Conservation (phyloP, 2,888 invertebrate species). For the Mythimna lalbum region DNA sequence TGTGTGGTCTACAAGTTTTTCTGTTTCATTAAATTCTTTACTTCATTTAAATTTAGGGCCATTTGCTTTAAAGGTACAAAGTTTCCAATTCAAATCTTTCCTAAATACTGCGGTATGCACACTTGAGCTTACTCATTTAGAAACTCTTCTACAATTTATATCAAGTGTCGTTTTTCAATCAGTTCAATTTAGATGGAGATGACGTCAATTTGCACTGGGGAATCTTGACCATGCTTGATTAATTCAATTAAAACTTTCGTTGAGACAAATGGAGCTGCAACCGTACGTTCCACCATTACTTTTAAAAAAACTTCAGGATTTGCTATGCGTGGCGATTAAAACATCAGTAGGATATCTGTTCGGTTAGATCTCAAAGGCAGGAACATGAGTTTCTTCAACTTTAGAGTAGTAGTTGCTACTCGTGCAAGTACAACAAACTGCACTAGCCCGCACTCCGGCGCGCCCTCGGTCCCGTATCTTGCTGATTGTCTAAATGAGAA, state of each 20-base stretch:
- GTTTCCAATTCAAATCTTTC: background rate
- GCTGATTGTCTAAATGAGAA: constrained; percentile 79
- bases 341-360: too few species aligned
- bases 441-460: constrained; percentile 59
- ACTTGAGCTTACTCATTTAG: background rate
- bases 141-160: background rate
- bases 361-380: too few species aligned
- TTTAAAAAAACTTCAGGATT: background rate
- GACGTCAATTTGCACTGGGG: constrained; percentile 29
- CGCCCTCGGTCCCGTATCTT: constrained; percentile 64
- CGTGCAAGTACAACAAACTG: constrained; percentile 13
- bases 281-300: background rate
- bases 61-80: too few species aligned
- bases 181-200: constrained; percentile 26
- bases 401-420: background rate
- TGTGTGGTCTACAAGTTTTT: constrained; percentile 31
- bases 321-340: too few species aligned
- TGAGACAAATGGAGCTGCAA: background rate
- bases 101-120: background rate
- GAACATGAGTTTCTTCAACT: background rate
- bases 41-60: too few species aligned
- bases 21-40: too few species aligned
- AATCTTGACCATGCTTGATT: constrained; percentile 27
- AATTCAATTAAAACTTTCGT: constrained; percentile 26
- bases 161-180: constrained; percentile 35